Base-by-base conservation (phyloP, 2,113 vertebrate species). In the Amblyopsis rosae region DNA sequence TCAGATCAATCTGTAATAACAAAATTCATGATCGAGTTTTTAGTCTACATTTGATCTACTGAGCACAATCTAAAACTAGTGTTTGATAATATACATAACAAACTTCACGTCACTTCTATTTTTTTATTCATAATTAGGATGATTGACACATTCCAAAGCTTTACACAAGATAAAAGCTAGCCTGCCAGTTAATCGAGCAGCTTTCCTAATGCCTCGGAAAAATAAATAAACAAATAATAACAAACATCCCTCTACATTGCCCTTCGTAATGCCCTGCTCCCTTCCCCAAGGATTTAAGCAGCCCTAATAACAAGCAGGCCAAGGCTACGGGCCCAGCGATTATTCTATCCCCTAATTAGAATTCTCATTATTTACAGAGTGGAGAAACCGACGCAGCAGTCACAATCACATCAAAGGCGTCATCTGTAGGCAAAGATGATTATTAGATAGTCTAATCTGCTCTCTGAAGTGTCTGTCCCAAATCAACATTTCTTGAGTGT, bases 341-440 rank as follows among this genome's bases (percentile, higher is more conserved):
- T 91, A 91, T 90, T 88, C 88, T 86, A 82, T 80, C 83, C 82
- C 85, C 81, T 92, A 92, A 93, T 93, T 93, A 93, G 81, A 90
- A 89, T 90, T 90, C 86, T 91, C 90, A 91, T 91, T 91, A 90
- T 92, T 91, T 91, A 89, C 82, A 76, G 79, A 89, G 85, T 83
- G 85, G 86, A 84, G 76, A 85, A 60, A 87, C 84, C 80, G 68
- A 72, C 78, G 88, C 85, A 48, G 80, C 83, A 91, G 89, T 87
- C 83, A 86, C 87, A 89, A 79, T 80, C 84, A 89, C 88, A 91
- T 91, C 90, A 93, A 92, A 92, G 87, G 84, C 87, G 69, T 87
- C 88, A 87, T 86, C 89, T 82, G 79, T 86, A 90, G 84, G 81
- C 85, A 87, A 86, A 90, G 87, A 92, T 91, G 85, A 88, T 89